Base-by-base conservation (phyloP, 2,113 vertebrate species). In the Tachysurus vachellii region DNA sequence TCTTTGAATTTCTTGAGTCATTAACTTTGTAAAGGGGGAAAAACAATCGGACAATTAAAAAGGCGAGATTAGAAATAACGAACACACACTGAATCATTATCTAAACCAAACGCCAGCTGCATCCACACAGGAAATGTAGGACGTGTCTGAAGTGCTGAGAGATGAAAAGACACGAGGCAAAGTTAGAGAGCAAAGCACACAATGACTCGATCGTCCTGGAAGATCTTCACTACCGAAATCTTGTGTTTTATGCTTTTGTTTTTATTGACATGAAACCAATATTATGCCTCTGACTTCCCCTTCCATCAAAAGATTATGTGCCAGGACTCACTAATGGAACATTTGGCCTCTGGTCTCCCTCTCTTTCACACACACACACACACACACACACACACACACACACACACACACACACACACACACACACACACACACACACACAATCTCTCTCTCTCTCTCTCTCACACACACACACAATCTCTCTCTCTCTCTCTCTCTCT, bases 301-400 rank as follows among this genome's bases (percentile, higher is more conserved):
- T 56, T 54, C 53, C 47, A 71, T 71, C 19, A 14, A 57, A 21
- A 57, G 83, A 75, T 85, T 75, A 75, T 75, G 31, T 85, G 70
- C 42, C 42, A 36, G 36, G 23, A 75, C 75, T 85, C 47, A n/a
- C 31, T 73, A 73, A 73, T 73, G 83, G 31, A 84, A 73, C 31
- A 54, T 84, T 84, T 59, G 70, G 68, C 83, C 28, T 57, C 50
- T 56, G 66, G 66, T 21, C 62, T 83, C 4, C 26, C 42, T 75
- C 42, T 75, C 42, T 47, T 9, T 73, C 70, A 36, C 36, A 36
- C 2, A 36, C 36, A 36, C 36, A 36, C 36, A 36, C 36, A 36
- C 36, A 36, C 36, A 36, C 36, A 36, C 36, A 36, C n/a, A n/a
- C n/a, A n/a, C n/a, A n/a, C n/a, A n/a, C n/a, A n/a, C n/a, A n/a